Percentiles rank a stretch among this genome's conserved stretches.
phyloP scores from a whole-genome alignment of 1,140 invertebrate genomes.

The Teleogryllus occipitalis region DNA sequence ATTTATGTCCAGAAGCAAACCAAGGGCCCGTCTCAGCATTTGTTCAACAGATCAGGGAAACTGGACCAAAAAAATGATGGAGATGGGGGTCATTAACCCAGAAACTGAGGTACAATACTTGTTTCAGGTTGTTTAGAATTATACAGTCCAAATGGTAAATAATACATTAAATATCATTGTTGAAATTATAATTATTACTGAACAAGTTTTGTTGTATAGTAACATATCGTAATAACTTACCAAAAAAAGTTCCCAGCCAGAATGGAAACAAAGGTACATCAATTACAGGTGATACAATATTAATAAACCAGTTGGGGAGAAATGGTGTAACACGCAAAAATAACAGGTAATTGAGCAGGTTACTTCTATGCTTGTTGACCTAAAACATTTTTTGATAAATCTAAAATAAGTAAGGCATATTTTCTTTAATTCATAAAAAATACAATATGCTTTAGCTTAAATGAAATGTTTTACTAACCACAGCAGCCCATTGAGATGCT shows the following conservation, averaged over 20 bases:
- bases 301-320: slow-evolving; percentile 99
- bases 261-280: slow-evolving; percentile 90
- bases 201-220: too few relatives aligned
- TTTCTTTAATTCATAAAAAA: background rate
- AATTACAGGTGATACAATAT: slow-evolving; percentile 92
- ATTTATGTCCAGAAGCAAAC: too few relatives aligned
- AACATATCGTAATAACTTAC: slow-evolving; percentile 36
- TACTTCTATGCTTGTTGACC: slow-evolving; percentile 73
- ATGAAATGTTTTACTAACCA: slow-evolving; percentile 45
- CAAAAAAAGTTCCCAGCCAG: slow-evolving; percentile 81
- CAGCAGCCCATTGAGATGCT: slow-evolving; percentile 74
- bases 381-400: slow-evolving; percentile 28
- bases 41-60: too few relatives aligned
- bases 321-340: slow-evolving; percentile 96
- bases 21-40: too few relatives aligned
- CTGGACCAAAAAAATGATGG: too few relatives aligned
- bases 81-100: too few relatives aligned
- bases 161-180: too few relatives aligned
- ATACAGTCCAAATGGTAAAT: too few relatives aligned
- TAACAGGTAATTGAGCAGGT: slow-evolving; percentile 93
- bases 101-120: too few relatives aligned
- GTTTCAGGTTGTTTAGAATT: too few relatives aligned
- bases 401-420: background rate
- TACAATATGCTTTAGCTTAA: background rate
- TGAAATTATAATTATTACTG: too few relatives aligned